phyloP scores from a whole-genome alignment of 2,113 vertebrate genomes.

The Sapajus apella region DNA sequence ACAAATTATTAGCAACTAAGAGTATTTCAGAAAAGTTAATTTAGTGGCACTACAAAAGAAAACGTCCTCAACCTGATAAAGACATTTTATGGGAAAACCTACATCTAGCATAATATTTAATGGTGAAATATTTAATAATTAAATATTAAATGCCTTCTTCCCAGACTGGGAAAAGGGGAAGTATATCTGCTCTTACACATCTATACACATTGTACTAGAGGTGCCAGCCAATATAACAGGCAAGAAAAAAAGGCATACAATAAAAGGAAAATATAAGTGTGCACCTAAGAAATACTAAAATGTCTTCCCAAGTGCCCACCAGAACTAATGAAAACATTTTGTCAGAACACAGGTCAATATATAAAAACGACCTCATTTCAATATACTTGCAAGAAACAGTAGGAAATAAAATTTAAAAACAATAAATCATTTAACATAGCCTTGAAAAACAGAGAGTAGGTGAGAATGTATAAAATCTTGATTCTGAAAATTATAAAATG shows the following conservation, averaged over 20 bases:
- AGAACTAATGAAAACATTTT: slow-evolving; percentile 13
- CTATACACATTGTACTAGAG: neutral
- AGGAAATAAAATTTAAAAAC: slow-evolving; percentile 9
- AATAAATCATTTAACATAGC: neutral
- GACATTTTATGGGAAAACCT: neutral
- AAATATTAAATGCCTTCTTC: neutral
- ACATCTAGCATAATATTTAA: neutral
- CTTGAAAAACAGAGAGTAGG: neutral
- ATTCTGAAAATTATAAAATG: neutral
- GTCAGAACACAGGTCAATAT: neutral
- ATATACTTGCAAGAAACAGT: neutral
- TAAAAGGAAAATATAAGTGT: neutral
- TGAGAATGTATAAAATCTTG: neutral
- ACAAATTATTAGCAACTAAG: neutral
- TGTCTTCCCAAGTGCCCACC: neutral
- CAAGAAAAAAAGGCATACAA: neutral
- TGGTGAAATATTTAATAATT: neutral
- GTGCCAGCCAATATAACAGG: neutral
- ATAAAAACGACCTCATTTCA: neutral
- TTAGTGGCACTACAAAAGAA: neutral
- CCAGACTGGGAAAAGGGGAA: neutral
- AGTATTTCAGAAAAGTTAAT: slow-evolving; percentile 2
- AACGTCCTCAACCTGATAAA: neutral
- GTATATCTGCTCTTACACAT: neutral
- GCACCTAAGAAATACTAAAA: neutral